These are phyloP conservation scores for Notechis scutatus DNA, from an alignment of 2,113 vertebrate species.

Conservation along the genomic window DNA sequence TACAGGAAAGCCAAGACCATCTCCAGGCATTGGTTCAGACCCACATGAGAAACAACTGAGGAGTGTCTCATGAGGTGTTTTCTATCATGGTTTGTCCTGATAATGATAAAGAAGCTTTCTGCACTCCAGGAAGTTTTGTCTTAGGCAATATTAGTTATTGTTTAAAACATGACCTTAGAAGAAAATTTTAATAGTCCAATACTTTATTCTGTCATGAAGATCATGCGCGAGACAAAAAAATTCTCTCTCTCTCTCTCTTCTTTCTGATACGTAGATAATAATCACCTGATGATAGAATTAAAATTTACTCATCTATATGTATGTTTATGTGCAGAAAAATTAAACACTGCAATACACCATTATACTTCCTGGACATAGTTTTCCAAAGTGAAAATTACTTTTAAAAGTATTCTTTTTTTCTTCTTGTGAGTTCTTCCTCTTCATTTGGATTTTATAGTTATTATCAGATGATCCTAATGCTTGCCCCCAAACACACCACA, in stretches of 20 bases:
- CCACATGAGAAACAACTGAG: not conserved
- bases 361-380: constrained; percentile 68
- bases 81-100: not conserved
- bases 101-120: not conserved
- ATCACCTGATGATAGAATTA: not conserved
- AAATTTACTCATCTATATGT: not conserved
- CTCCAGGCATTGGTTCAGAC: not conserved
- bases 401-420: constrained; percentile 52
- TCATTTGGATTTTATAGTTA: constrained; percentile 49
- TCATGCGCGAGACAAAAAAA: not conserved
- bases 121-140: not conserved
- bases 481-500: constrained; percentile 45
- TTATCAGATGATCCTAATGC: constrained; percentile 65
- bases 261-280: not conserved
- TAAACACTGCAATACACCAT: constrained; percentile 43
- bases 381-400: constrained; percentile 59
- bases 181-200: not conserved
- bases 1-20: not conserved
- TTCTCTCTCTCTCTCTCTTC: not conserved
- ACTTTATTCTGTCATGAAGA: not conserved
- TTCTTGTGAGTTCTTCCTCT: constrained; percentile 33
- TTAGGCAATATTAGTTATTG: not conserved
- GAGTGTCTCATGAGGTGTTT: not conserved
- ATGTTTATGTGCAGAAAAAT: not conserved
- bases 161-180: not conserved